These are phyloP conservation scores for Brachionus rubens DNA, from an alignment of 1,140 invertebrate genomes.

Conservation along the genomic window DNA sequence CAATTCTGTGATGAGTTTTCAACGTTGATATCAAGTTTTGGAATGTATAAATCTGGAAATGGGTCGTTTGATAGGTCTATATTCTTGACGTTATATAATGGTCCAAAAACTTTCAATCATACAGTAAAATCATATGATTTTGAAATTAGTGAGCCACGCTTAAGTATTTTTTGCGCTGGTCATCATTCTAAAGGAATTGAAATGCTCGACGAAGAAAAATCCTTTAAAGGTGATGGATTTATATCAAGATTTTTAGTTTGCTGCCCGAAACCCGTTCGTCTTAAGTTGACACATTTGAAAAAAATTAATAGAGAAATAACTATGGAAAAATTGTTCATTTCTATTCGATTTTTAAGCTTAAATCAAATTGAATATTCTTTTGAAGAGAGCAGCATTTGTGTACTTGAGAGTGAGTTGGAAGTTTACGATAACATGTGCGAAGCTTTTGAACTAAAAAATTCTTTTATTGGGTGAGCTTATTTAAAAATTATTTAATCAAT, in stretches of 20 bases:
- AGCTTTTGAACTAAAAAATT: no score
- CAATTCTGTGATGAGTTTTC: slow-evolving; percentile 2
- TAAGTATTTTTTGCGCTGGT: not conserved
- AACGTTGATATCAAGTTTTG: not conserved
- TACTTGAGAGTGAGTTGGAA: no score
- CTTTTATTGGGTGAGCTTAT: not conserved
- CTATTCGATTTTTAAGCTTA: not conserved
- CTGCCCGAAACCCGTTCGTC: not conserved
- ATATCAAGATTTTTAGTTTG: slow-evolving; percentile 5
- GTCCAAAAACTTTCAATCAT: not conserved
- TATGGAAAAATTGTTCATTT: not conserved
- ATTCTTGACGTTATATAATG: not conserved
- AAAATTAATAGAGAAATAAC: not conserved
- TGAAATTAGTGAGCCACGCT: not conserved
- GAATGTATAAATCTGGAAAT: slow-evolving; percentile 10
- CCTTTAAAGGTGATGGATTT: not conserved
- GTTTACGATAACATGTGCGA: no score
- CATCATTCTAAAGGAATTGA: not conserved
- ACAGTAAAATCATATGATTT: not conserved
- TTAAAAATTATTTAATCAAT: not conserved
- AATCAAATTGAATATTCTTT: not conserved
- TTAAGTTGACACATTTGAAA: not conserved
- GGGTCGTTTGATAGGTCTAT: not conserved
- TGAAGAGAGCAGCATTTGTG: no score
- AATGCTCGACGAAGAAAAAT: not conserved